Evolutionary conservation across 2,113 vertebrate species (phyloP), one percentile per base, ranked within the genome.

Genomic region (Grus americana): DNA sequence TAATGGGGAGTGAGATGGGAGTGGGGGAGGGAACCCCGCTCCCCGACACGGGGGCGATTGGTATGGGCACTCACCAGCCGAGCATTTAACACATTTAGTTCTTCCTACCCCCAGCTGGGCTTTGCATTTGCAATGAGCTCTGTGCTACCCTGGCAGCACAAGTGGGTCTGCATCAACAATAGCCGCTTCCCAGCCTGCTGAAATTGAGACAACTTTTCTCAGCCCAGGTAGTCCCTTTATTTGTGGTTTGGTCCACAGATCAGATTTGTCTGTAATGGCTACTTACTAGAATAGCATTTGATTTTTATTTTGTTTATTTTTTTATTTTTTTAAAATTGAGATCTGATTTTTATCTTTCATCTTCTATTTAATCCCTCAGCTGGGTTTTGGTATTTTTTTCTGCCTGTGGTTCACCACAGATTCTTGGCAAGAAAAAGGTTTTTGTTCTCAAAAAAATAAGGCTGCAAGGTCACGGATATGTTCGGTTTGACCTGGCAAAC

Each of bases 81-180:
- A 84, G 92, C 89, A 68, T 97, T 96, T 86, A 95, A 89, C 79
- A 9, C 72, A 86, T 92, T 88, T 92, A 49, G 83, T 81, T 96
- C 96, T 92, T 97, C 91, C 92, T 89, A 74, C 72, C 96, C 95
- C 97, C 92, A 95, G 91, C 97, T 97, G 97, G 98, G 97, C 97
- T 99, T 98, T 98, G 98, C 98, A 98, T 99, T 98, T 96, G 95
- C 97, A 97, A 95, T 98, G 97, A 98, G 97, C 91, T 93, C 91
- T 32, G 49, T 75, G 79, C 96, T 96, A 54, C 94, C 94, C 71
- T 66, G 96, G 68, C 89, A 90, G 97, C 85, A 70, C 97, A 91
- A 97, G 90, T 70, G 80, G 95, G 97, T 83, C 95, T 81, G 96
- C 20, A 23, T 76, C 75, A 54, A 95, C 96, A 91, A 63, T 86